phyloP scores from a whole-genome alignment of 1,140 invertebrate genomes.

The Dendroctonus valens region DNA sequence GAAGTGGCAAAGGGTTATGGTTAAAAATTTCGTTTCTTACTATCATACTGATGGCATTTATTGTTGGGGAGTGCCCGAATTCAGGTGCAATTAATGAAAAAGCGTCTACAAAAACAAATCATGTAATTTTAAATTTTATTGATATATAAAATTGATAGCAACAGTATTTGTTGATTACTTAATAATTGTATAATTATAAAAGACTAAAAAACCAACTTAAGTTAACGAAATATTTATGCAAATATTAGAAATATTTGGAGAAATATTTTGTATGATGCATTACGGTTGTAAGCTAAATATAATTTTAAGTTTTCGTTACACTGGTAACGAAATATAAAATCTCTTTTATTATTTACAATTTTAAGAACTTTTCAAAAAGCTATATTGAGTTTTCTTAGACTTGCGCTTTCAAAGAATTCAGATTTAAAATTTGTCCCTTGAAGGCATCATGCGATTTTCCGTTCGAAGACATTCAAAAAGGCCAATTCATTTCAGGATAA shows the following conservation, averaged over 20 bases:
- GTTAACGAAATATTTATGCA: slow-evolving; percentile 35
- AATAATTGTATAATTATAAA: slow-evolving; percentile 38
- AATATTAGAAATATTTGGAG: slow-evolving; percentile 22
- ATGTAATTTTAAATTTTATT: slow-evolving; percentile 42
- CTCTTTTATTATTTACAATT: slow-evolving; percentile 33
- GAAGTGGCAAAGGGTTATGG: no score
- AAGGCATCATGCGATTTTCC: no score
- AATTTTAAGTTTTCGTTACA: slow-evolving; percentile 31
- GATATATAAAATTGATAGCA: slow-evolving; percentile 46
- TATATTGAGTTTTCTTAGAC: background rate
- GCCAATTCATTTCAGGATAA: no score
- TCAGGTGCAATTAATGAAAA: no score
- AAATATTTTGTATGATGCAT: no score
- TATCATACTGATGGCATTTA: no score
- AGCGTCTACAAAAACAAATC: background rate
- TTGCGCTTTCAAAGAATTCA: no score
- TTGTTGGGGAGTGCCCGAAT: no score
- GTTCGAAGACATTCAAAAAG: no score
- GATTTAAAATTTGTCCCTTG: no score
- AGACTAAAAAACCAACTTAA: slow-evolving; percentile 39
- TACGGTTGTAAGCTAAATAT: slow-evolving; percentile 33
- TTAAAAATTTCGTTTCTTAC: no score
- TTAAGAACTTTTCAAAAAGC: slow-evolving; percentile 28
- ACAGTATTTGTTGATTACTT: slow-evolving; percentile 41
- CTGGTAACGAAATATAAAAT: slow-evolving; percentile 35